A percentile compares a stretch with the other conserved stretches of the same genome.
Evolutionary conservation across 2,888 invertebrate species (phyloP).

Genomic region (Catocala nupta): DNA sequence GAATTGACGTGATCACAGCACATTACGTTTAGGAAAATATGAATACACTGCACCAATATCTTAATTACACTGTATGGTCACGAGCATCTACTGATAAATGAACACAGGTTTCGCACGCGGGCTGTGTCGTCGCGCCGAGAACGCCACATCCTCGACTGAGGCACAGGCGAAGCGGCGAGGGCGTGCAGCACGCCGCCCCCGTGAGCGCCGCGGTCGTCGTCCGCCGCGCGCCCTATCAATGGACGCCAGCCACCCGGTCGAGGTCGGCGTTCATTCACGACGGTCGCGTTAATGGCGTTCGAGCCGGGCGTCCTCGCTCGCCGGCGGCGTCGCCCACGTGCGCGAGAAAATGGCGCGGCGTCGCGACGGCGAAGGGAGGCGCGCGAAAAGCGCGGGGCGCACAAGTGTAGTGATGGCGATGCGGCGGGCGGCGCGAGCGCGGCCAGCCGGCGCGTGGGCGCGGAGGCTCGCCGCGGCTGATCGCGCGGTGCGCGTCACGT

Average conservation of each 20-base stretch:
- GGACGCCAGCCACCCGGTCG: constrained; percentile 82
- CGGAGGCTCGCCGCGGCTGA: constrained; percentile 79
- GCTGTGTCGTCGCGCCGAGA: constrained; percentile 80
- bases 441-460: constrained; percentile 74
- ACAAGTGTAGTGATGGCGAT: constrained; percentile 76
- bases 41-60: constrained; percentile 62
- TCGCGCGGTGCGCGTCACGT: constrained; percentile 60
- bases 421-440: constrained; percentile 66
- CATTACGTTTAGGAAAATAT: constrained; percentile 74
- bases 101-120: constrained; percentile 83
- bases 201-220: constrained; percentile 77
- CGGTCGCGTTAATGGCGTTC: constrained; percentile 83
- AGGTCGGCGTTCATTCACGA: constrained; percentile 86
- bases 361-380: constrained; percentile 82
- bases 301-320: constrained; percentile 78
- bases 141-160: constrained; percentile 88
- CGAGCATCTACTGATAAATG: constrained; percentile 81
- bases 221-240: constrained; percentile 83
- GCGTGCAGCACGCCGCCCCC: constrained; percentile 83
- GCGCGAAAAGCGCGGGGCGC: constrained; percentile 84
- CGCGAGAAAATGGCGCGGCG: constrained; percentile 86
- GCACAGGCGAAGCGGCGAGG: constrained; percentile 81
- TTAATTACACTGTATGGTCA: constrained; percentile 68
- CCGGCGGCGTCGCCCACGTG: constrained; percentile 83
- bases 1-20: constrained; percentile 84